Conservation (phyloP, 2,113 vertebrate species). For the Ceyx melanurus region DNA sequence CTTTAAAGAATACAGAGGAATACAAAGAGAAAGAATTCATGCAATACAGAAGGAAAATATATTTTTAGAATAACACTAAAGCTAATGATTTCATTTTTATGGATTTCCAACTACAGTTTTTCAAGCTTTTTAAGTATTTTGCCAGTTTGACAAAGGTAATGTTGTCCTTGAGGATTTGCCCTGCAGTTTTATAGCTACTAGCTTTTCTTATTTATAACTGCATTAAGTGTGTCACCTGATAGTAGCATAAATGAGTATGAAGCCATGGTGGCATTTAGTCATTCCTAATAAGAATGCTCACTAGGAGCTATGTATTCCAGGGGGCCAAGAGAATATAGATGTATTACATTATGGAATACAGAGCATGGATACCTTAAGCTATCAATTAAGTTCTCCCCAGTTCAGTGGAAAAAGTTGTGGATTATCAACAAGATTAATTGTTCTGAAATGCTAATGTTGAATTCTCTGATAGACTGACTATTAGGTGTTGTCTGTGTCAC, state of each 20-base stretch:
- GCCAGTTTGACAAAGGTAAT: slow-evolving; percentile 39
- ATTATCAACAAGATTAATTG: slow-evolving; percentile 17
- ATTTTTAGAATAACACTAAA: background rate
- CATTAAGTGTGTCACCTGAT: slow-evolving; percentile 11
- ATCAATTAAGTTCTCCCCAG: background rate
- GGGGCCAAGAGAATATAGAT: slow-evolving; percentile 8
- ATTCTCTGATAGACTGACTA: background rate
- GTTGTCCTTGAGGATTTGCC: slow-evolving; percentile 42
- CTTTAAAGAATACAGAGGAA: background rate
- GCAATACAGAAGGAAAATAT: background rate
- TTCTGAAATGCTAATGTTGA: background rate
- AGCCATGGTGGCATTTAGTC: slow-evolving; percentile 48
- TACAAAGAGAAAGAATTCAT: background rate
- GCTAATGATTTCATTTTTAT: slow-evolving; percentile 4
- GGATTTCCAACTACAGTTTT: slow-evolving; percentile 20
- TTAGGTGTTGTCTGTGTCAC: background rate
- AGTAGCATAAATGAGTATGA: slow-evolving; percentile 28
- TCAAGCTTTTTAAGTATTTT: slow-evolving; percentile 45
- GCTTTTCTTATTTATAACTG: slow-evolving; percentile 56
- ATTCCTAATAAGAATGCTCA: slow-evolving; percentile 27
- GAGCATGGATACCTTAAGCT: background rate
- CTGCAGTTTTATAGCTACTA: slow-evolving; percentile 34
- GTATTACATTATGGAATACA: background rate
- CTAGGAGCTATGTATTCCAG: slow-evolving; percentile 2
- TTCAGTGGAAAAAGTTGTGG: background rate